Evolutionary conservation across 2,113 vertebrate genomes (phyloP), one percentile per base, ranked within the genome.

Genomic region (Engystomops pustulosus): DNA sequence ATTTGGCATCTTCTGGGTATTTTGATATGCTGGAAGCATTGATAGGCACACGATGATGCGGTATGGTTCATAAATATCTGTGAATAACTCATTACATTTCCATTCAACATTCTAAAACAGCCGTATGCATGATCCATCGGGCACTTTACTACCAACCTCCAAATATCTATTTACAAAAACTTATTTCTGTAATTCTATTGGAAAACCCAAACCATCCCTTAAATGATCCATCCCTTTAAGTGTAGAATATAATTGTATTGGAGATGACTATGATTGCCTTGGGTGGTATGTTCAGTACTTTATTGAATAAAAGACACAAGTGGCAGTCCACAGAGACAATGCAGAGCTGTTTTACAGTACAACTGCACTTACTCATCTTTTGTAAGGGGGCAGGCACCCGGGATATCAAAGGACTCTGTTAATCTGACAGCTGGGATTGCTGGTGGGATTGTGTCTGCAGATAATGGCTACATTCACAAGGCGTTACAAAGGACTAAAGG

Each of bases 391-490:
- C 71, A 75, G 81, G 53, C 41, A 30, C 81, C 27, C 25, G 4
- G 47, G 55, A 75, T 49, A 77, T 68, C 58, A 53, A 77, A 84
- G 82, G 72, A 32, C 45, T 87, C 36, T 86, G 32, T 81, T 87
- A 83, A 84, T 85, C 76, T 90, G 87, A 89, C 86, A 90, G 86
- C 85, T 85, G 89, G 85, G 85, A 87, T 80, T 69, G 87, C 83
- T 87, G 87, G 89, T 85, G 77, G 81, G 86, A 71, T 87, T 86
- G 51, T 74, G n/a, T 88, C 67, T 79, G 75, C 36, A 81, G 72
- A 89, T 79, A 87, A 91, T 74, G 88, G 90, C 80, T 76, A 82
- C 47, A 87, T 89, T 90, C 79, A 89, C 86, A 58, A 92, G 89
- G 87, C 27, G 27, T 32, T 79, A 47, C 70, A 62, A 30, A 84